Conservation (phyloP, 2,797 vertebrate genomes). For the Sebastes hopkinsi region DNA sequence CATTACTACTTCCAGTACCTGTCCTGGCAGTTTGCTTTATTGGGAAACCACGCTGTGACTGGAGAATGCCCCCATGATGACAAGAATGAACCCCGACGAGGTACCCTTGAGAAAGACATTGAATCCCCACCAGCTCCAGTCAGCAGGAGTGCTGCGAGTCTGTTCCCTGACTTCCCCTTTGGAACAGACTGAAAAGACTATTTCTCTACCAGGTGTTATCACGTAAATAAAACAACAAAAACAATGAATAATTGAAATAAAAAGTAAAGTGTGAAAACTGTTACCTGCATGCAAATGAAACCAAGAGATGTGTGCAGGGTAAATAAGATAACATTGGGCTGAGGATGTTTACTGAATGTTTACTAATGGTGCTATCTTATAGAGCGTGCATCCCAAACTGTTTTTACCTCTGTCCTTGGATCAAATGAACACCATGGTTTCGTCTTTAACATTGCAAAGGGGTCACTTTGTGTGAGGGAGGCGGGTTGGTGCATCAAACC, state of each 20-base stretch:
- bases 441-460: slow-evolving; percentile 5
- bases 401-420: background rate
- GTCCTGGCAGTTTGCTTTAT: slow-evolving; percentile 45
- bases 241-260: slow-evolving; percentile 11
- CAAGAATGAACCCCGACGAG: slow-evolving; percentile 51
- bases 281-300: background rate
- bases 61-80: slow-evolving; percentile 57
- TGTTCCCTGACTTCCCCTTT: slow-evolving; percentile 30
- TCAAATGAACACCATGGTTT: slow-evolving; percentile 6
- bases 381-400: background rate
- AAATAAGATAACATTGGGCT: background rate
- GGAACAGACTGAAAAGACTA: slow-evolving; percentile 12
- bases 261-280: background rate
- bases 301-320: background rate
- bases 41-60: slow-evolving; percentile 52
- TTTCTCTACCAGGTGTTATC: slow-evolving; percentile 12
- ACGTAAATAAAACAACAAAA: slow-evolving; percentile 33
- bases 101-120: slow-evolving; percentile 60
- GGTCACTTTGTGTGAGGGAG: slow-evolving; percentile 48
- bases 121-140: slow-evolving; percentile 44
- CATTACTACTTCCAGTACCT: slow-evolving; percentile 33
- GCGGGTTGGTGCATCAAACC: slow-evolving; percentile 31
- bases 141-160: slow-evolving; percentile 37
- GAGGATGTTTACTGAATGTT: background rate
- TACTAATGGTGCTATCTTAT: background rate